These are phyloP conservation scores for Siderastrea radians DNA, from an alignment of 92 coral and sea anemone genomes.

Conservation along the genomic window DNA sequence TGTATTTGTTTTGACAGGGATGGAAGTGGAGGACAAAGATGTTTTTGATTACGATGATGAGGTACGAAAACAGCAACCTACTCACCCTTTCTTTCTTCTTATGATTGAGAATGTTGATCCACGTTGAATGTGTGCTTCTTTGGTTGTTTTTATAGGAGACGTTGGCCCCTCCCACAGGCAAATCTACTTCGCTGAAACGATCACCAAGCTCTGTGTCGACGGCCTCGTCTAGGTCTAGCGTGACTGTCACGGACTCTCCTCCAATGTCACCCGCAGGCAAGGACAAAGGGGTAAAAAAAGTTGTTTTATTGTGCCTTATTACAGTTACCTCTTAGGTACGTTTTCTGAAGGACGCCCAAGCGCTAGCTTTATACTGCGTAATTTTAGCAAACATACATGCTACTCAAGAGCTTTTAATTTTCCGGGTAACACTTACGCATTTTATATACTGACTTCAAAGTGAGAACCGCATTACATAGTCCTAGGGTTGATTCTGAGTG, in stretches of 20 bases:
- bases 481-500: too few relatives aligned
- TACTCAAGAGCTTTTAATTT: too few relatives aligned
- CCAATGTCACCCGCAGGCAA: constrained; percentile 68
- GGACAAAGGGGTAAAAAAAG: constrained; percentile 57
- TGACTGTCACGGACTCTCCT: constrained; percentile 61
- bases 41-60: constrained; percentile 67
- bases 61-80: constrained; percentile 22
- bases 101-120: not conserved
- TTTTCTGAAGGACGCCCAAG: too few relatives aligned
- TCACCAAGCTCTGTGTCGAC: constrained; percentile 80
- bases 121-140: not conserved
- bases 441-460: too few relatives aligned
- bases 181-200: constrained; percentile 77
- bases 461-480: too few relatives aligned
- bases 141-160: constrained; percentile 11
- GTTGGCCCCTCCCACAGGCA: constrained; percentile 37
- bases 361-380: too few relatives aligned
- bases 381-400: too few relatives aligned
- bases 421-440: too few relatives aligned
- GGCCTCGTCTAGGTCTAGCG: constrained; percentile 63
- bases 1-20: constrained; percentile 23
- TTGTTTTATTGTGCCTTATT: too few relatives aligned
- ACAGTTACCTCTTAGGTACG: too few relatives aligned
- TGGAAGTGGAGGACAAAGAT: constrained; percentile 56
- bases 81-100: not conserved